Base-by-base conservation (phyloP, 2,888 invertebrate species). In the Caenorhabditis sp. region DNA sequence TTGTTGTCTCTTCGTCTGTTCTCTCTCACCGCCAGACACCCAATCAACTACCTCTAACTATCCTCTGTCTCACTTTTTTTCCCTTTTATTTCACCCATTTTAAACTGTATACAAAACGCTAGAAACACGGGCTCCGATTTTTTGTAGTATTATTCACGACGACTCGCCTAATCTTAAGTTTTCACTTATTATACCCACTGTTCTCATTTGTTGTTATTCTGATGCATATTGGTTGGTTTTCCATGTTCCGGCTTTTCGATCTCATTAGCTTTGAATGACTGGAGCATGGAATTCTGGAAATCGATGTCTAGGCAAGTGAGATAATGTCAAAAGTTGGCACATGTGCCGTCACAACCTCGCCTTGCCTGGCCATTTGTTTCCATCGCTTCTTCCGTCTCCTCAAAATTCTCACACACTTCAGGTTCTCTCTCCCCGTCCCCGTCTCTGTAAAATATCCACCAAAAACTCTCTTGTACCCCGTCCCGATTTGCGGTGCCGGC, bases 401-500 rank as follows among this genome's bases (percentile, higher is more conserved):
- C 24, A n/a, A 61, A 70, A 58, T 72, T 80, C 79, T 80, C 80
- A 80, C 80, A 68, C 68, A 68, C 79, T 80, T 80, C 74, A 74
- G 68, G 73, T 80, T 41, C 80, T 74, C 56, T 59, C 38, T 31
- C 49, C 22, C 59, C 56, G 31, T 51, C 47, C 38, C 41, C 28
- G 22, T 51, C 35, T 31, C 35, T 74, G 28, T 61, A 28, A 44
- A 35, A 49, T 63, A 38, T 56, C 19, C 47, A 59, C 16, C 22
- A 54, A 68, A 61, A 56, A n/a, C 28, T 38, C 22, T 59, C 59
- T 51, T 76, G 35, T 47, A 56, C 66, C 58, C 75, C 75, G 76
- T 76, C 76, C 76, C 76, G 76, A 69, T 76, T 76, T 76, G 69
- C 61, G 75, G 75, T 75, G 75, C 75, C 75, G 75, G 75, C 75